Conservation (phyloP, 2,888 invertebrate species). For the Scaptodrosophila latifasciaeformis region DNA sequence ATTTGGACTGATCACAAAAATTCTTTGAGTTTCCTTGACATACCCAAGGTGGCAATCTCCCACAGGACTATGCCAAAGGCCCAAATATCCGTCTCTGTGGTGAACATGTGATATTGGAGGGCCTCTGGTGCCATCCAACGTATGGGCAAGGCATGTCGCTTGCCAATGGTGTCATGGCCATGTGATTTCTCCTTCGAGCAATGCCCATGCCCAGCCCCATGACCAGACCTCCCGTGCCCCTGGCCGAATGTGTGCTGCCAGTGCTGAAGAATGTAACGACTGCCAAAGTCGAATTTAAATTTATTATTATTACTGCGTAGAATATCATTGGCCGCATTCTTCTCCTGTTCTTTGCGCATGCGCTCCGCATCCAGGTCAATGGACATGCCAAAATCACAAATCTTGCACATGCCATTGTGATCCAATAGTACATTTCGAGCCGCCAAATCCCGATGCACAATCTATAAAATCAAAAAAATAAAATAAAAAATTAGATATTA, state of each 20-base stretch:
- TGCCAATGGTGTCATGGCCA: conserved; percentile 70
- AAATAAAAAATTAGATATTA: neutral
- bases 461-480: conserved; percentile 76
- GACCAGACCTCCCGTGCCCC: conserved; percentile 17
- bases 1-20: neutral
- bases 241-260: conserved; percentile 68
- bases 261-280: conserved; percentile 71
- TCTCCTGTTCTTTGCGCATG: conserved; percentile 63
- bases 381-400: conserved; percentile 92
- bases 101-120: conserved; percentile 85
- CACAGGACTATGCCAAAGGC: conserved; percentile 90
- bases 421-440: conserved; percentile 88
- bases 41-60: conserved; percentile 91
- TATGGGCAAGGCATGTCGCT: conserved; percentile 74
- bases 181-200: conserved; percentile 51
- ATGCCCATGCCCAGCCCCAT: conserved; percentile 35
- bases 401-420: conserved; percentile 90
- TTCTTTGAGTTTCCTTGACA: conserved; percentile 12
- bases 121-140: conserved; percentile 92
- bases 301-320: conserved; percentile 64
- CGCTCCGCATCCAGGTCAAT: conserved; percentile 77
- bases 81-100: conserved; percentile 90
- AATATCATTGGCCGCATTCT: conserved; percentile 64
- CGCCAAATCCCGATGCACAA: conserved; percentile 89
- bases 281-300: conserved; percentile 72